Percentiles rank a stretch among this genome's conserved stretches.
Conservation (phyloP, 2,113 vertebrate species). For the Xiphorhynchus elegans region DNA sequence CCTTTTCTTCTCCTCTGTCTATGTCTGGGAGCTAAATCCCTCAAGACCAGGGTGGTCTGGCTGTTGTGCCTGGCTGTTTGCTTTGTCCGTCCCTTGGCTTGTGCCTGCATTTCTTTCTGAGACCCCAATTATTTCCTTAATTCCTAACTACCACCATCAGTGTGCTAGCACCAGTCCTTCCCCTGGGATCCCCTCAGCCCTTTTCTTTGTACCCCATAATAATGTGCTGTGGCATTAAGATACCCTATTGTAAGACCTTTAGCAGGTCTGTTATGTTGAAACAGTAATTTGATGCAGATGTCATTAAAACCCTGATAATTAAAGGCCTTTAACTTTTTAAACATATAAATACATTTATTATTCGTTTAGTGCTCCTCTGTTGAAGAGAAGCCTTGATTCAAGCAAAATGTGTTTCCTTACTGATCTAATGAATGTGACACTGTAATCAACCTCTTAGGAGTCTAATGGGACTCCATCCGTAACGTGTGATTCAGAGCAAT, state of each 20-base stretch:
- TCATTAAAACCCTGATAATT: not conserved
- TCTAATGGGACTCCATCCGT: not conserved
- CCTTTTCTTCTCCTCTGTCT: not conserved
- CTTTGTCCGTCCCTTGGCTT: not conserved
- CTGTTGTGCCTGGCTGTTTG: not conserved
- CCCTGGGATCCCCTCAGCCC: not conserved
- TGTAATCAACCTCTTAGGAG: not conserved
- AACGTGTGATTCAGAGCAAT: not conserved
- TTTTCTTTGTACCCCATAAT: not conserved
- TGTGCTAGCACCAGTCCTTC: not conserved
- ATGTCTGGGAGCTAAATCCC: accelerated
- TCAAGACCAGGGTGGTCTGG: accelerated
- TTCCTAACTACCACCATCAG: too few relatives aligned
- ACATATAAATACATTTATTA: not conserved
- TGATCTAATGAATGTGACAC: not conserved
- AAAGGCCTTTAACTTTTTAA: not conserved
- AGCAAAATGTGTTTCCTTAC: not conserved
- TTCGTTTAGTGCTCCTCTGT: not conserved
- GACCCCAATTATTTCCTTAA: not conserved
- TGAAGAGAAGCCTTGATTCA: not conserved
- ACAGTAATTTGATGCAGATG: not conserved
- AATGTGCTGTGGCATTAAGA: not conserved
- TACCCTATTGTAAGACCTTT: not conserved
- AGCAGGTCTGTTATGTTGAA: not conserved
- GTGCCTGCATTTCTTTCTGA: not conserved